phyloP scores from a whole-genome alignment of 2,113 vertebrate genomes.

The Sarotherodon lohbergeri region DNA sequence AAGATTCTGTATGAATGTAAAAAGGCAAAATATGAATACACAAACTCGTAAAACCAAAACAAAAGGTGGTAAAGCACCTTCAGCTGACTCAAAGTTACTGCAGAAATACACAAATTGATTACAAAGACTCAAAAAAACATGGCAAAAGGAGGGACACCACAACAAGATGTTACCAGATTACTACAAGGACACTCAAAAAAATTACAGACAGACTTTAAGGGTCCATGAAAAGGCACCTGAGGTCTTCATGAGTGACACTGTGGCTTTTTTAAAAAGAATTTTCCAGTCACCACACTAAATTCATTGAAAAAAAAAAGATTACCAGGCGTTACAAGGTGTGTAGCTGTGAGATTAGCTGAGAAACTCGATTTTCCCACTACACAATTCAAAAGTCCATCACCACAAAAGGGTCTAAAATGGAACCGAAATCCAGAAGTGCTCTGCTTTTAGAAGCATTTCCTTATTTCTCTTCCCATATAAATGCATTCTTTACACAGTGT shows the following conservation, averaged over 20 bases:
- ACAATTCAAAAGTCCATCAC: neutral
- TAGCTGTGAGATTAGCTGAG: neutral
- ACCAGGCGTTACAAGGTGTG: neutral
- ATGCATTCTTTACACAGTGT: neutral
- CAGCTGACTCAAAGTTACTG: neutral
- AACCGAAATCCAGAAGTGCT: neutral
- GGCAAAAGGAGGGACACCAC: no score
- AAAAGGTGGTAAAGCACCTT: neutral
- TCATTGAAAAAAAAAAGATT: neutral
- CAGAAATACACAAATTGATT: no score
- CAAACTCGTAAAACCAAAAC: neutral
- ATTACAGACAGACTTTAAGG: neutral
- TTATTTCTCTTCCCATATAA: neutral
- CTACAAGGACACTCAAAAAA: no score
- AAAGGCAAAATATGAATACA: neutral
- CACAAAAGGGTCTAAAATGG: neutral
- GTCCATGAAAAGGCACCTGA: neutral
- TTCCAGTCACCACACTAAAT: neutral
- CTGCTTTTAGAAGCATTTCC: neutral
- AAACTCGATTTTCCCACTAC: neutral
- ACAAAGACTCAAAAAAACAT: no score
- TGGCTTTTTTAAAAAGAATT: neutral
- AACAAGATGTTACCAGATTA: neutral
- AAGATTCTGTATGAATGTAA: neutral
- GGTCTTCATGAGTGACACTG: neutral